Evolutionary conservation across 2,797 vertebrate genomes (phyloP).

Genomic region (Garrulus glandarius): DNA sequence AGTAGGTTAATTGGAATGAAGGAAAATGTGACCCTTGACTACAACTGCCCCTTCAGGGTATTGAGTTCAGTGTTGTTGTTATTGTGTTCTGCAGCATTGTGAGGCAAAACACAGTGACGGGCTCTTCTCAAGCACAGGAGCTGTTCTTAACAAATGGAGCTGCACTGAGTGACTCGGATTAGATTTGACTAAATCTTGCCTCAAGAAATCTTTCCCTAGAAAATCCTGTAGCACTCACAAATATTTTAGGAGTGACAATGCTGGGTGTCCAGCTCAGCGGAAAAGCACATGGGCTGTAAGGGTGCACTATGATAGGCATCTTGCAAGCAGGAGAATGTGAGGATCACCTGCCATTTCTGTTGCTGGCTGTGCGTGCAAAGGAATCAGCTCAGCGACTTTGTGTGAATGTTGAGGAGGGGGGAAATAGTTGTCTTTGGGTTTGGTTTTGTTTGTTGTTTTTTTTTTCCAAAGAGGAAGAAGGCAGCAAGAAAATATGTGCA

Average conservation of each 20-base stretch:
- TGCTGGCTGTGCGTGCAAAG: neutral
- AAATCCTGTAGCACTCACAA: slow-evolving; percentile 60
- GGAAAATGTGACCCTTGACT: slow-evolving; percentile 68
- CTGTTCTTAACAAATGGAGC: slow-evolving; percentile 44
- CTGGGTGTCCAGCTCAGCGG: slow-evolving; percentile 11
- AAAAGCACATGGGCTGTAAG: neutral
- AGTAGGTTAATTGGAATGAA: slow-evolving; percentile 73
- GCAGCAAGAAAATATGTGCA: neutral
- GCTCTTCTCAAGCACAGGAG: slow-evolving; percentile 33
- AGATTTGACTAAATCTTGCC: slow-evolving; percentile 62
- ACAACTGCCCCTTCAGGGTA: slow-evolving; percentile 63
- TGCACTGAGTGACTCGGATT: slow-evolving; percentile 47
- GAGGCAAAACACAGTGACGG: slow-evolving; percentile 11
- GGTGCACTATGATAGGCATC: neutral
- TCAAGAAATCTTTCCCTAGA: slow-evolving; percentile 54
- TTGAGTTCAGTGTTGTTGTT: slow-evolving; percentile 67
- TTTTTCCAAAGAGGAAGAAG: neutral
- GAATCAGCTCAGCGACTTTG: neutral
- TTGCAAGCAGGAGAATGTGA: neutral
- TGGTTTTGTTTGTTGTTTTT: neutral
- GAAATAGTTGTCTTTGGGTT: neutral
- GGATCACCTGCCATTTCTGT: neutral
- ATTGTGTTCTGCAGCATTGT: slow-evolving; percentile 57
- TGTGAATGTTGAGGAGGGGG: neutral
- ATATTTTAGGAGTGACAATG: slow-evolving; percentile 45